Conservation (phyloP, 2,888 invertebrate genomes). For the Imbricaverruca yamaguchii region DNA sequence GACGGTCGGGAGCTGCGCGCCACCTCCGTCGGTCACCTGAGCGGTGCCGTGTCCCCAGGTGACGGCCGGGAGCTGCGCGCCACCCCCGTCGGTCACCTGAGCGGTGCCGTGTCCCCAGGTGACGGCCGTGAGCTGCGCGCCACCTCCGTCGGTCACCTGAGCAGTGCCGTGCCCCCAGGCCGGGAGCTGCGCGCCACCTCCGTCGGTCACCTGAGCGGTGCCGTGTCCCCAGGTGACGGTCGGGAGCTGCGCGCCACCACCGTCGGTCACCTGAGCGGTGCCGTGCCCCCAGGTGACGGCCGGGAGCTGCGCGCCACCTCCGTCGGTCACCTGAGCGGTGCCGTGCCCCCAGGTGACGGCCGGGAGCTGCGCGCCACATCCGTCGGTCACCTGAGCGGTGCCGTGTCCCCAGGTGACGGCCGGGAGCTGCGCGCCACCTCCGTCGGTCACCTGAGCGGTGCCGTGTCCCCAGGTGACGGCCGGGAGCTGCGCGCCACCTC, state of each 20-base stretch:
- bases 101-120: not conserved
- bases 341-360: too few species aligned
- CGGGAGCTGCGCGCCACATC: slow-evolving; percentile 80
- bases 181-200: slow-evolving; percentile 45
- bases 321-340: too few species aligned
- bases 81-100: slow-evolving; percentile 54
- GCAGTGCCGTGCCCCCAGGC: not conserved
- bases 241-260: slow-evolving; percentile 45
- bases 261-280: slow-evolving; percentile 50
- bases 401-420: too few species aligned
- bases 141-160: slow-evolving; percentile 54
- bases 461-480: too few species aligned
- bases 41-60: not conserved
- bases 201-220: slow-evolving; percentile 49
- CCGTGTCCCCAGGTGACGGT: not conserved
- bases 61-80: slow-evolving; percentile 38
- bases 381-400: too few species aligned
- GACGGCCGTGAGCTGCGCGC: slow-evolving; percentile 38
- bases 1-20: slow-evolving; percentile 38
- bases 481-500: too few species aligned
- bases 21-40: slow-evolving; percentile 54
- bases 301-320: slow-evolving; percentile 45
- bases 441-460: too few species aligned
- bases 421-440: too few species aligned
- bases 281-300: not conserved